Conservation (phyloP, 1,140 invertebrate genomes). For the Drosophila repletoides region DNA sequence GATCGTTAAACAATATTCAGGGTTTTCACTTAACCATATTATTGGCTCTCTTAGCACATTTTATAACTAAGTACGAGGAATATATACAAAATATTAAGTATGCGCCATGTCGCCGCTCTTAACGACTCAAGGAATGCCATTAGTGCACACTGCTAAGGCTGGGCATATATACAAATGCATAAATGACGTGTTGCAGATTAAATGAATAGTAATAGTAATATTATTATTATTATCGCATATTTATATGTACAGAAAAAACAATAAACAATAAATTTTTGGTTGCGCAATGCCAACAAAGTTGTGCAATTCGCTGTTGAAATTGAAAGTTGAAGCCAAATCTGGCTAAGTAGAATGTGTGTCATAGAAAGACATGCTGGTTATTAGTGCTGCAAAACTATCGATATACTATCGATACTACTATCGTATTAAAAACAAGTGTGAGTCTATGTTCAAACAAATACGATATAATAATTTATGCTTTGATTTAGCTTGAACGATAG, state of each 20-base stretch:
- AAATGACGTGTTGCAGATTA: background rate
- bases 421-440: too few species aligned
- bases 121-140: constrained; percentile 47
- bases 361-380: background rate
- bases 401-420: too few species aligned
- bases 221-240: constrained; percentile 13
- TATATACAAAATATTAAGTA: constrained; percentile 65
- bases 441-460: too few species aligned
- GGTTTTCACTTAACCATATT: constrained; percentile 20
- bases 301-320: constrained; percentile 18
- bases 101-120: constrained; percentile 58
- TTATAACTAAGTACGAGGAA: constrained; percentile 32
- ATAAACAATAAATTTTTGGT: constrained; percentile 18
- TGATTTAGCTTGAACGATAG: background rate
- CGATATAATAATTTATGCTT: too few species aligned
- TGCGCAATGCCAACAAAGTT: constrained; percentile 28
- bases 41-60: constrained; percentile 1
- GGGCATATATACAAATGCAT: constrained; percentile 13
- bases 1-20: constrained; percentile 14
- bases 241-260: constrained; percentile 11
- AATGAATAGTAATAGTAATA: too few species aligned
- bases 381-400: too few species aligned
- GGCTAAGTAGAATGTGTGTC: constrained; percentile 32
- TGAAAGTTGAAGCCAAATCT: constrained; percentile 22
- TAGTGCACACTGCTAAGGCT: constrained; percentile 20